Base-by-base conservation (phyloP, 2,113 vertebrate genomes). In the Larimichthys polyactis region DNA sequence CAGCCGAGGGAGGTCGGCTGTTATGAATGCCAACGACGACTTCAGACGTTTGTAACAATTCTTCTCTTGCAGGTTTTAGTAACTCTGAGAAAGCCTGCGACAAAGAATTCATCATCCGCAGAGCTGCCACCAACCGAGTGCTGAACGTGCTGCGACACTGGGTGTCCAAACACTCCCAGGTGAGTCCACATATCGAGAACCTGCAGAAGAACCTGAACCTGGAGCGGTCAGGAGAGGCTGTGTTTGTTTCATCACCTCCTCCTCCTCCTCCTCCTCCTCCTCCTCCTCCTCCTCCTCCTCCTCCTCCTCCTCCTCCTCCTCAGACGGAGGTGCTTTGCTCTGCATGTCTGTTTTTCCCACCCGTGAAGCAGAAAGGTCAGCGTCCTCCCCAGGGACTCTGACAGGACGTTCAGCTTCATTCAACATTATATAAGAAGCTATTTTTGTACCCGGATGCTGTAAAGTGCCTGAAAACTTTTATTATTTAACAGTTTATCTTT, bases 121-220 rank as follows among this genome's bases (percentile, higher is more conserved):
- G 98, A 87, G 97, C 98, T 0, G 98, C 98, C 12, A 99, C 98
- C 22, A 99, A 99, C 89, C 92, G 98, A 17, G 98, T 99, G 1
- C 95, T 99, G 46, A 99, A 99, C 10, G 98, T 99, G 70, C 95
- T 99, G 83, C 96, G 98, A 8, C 98, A 99, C 95, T 99, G 98
- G 98, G 97, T 99, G 55, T 99, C 97, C 80, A 99, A 99, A 66
- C 98, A 99, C 43, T 96, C 97, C 0, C 98, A 99, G 97, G 98
- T 99, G 63, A 84, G 96, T 82, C 49, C 29, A 24, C 24, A 24
- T 24, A 24, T 24, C 24, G 24, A 24, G 24, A 54, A n/a, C 58
- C n/a, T 49, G 22, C 43, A 49, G 9, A 49, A 29, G 43, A 36
- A n/a, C 17, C n/a, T 5, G 11, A 15, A 55, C 58, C 36, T 16